Evolutionary conservation across 2,888 invertebrate species (phyloP).

Genomic region (Drosophila affinis): DNA sequence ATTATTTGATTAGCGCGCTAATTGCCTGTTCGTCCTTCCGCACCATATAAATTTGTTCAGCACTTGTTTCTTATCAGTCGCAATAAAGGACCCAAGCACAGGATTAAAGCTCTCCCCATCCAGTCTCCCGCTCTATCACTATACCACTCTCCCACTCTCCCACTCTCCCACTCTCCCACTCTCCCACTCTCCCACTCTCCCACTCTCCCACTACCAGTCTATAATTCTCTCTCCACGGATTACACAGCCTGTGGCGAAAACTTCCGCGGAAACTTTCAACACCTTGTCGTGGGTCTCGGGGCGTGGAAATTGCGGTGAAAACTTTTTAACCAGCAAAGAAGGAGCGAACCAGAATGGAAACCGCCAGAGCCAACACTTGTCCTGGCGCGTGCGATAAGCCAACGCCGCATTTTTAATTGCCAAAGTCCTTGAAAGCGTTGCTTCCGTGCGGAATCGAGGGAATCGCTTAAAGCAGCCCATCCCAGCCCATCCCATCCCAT

Average conservation of each 20-base stretch:
- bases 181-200: background rate
- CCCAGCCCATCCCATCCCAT: background rate
- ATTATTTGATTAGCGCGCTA: constrained; percentile 70
- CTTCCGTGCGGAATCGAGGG: constrained; percentile 3
- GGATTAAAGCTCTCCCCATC: constrained; percentile 61
- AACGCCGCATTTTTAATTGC: constrained; percentile 73
- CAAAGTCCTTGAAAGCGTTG: constrained; percentile 36
- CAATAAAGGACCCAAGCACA: constrained; percentile 57
- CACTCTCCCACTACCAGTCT: too few relatives aligned
- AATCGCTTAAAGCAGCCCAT: constrained; percentile 11
- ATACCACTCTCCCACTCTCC: too few relatives aligned
- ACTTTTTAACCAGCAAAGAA: constrained; percentile 48
- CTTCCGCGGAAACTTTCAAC: constrained; percentile 50
- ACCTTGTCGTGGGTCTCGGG: constrained; percentile 26
- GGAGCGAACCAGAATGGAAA: background rate
- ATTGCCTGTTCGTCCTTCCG: constrained; percentile 50
- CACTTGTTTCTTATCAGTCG: constrained; percentile 73
- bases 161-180: constrained; percentile 8
- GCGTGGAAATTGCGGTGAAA: constrained; percentile 53
- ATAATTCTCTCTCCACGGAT: constrained; percentile 16
- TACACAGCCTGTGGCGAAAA: constrained; percentile 40
- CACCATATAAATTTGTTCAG: constrained; percentile 67
- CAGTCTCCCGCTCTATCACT: constrained; percentile 4
- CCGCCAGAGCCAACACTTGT: constrained; percentile 46
- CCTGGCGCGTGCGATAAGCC: constrained; percentile 75